Evolutionary conservation across 1,140 invertebrate genomes (phyloP), one percentile per base, ranked within the genome.

Genomic region (Microplitis demolitor): DNA sequence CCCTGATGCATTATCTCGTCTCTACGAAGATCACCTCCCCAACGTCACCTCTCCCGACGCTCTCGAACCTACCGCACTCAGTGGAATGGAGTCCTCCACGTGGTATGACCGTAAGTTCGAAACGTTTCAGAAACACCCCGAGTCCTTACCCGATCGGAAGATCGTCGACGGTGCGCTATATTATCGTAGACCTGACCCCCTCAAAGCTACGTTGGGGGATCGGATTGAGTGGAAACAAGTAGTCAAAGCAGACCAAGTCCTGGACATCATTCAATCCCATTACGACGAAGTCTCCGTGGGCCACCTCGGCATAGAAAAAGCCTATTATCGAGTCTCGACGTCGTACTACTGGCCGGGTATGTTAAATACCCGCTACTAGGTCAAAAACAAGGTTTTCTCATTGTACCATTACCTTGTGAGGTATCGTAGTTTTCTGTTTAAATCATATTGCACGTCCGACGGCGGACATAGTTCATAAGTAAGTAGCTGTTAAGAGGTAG

Each of bases 301-400:
- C 5, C 53, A 54, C n/a, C 53, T 16, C 2, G 53, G 53, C 4
- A n/a, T 54, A n/a, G 13, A 54, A 4, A 54, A 54, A 4, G n/a
- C 53, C 1, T 54, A 54, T n/a, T 6, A 54, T 2, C 8, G 3
- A 4, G 53, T n/a, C 1, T 4, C 4, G 4, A n/a, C 13, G 16
- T n/a, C 3, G 4, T 54, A n/a, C 13, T 62, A 62, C 14, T 67
- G 63, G 71, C 71, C 64, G 3, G 51, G 71, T 24, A 72, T 62
- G 71, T 39, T 63, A n/a, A n/a, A n/a, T n/a, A n/a, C n/a, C n/a
- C n/a, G n/a, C n/a, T n/a, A n/a, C n/a, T n/a, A n/a, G n/a, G n/a
- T n/a, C n/a, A n/a, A n/a, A n/a, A n/a, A n/a, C n/a, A n/a, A n/a
- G n/a, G n/a, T n/a, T n/a, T n/a, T n/a, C n/a, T n/a, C n/a, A n/a